Conservation (phyloP, 1,140 invertebrate genomes). For the Macrosteles quadrilineatus region DNA sequence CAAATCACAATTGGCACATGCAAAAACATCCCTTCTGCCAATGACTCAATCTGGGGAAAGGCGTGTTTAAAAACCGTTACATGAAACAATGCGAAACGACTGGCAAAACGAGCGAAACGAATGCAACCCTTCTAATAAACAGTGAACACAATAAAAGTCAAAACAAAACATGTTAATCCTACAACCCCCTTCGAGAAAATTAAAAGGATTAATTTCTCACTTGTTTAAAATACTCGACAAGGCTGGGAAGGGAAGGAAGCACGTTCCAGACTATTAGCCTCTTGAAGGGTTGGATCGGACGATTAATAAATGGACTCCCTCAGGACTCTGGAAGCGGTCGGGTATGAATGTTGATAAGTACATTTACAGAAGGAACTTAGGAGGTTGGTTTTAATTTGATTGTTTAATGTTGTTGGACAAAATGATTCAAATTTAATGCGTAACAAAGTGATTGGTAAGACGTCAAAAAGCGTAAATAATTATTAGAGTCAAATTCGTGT, state of each 20-base stretch:
- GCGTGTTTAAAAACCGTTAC: conserved; percentile 25
- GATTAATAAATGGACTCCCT: conserved; percentile 8
- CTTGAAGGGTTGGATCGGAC: conserved; percentile 18
- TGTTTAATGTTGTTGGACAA: no score
- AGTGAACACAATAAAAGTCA: conserved; percentile 25
- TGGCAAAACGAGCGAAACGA: neutral
- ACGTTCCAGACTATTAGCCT: conserved; percentile 8
- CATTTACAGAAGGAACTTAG: no score
- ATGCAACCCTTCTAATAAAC: conserved; percentile 25
- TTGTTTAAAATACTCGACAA: conserved; percentile 24
- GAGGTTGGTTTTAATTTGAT: no score
- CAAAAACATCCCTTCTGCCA: neutral
- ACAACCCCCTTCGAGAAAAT: conserved; percentile 16
- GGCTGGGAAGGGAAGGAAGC: neutral
- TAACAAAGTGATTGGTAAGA: no score
- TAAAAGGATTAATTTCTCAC: conserved; percentile 26
- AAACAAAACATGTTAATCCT: conserved; percentile 25
- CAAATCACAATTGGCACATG: no score
- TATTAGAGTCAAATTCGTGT: no score
- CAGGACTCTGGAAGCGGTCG: neutral
- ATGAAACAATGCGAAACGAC: conserved; percentile 2
- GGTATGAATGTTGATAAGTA: no score
- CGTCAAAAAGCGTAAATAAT: no score
- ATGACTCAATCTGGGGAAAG: neutral
- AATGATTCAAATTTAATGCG: no score